Evolutionary conservation across 2,888 invertebrate genomes (phyloP).

Genomic region (Epicampocera succincta): DNA sequence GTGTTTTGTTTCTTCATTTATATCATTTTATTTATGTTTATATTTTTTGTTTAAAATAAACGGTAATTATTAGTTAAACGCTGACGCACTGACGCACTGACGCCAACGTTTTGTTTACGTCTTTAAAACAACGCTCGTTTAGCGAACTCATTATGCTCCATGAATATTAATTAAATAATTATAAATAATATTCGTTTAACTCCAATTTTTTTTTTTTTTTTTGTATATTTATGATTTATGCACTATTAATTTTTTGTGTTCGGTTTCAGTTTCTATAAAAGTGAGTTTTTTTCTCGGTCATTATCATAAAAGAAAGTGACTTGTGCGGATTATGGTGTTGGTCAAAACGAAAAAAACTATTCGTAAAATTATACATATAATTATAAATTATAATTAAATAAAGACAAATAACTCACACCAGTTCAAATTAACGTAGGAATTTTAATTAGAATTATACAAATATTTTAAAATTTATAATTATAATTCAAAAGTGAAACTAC

Average conservation of each 20-base stretch:
- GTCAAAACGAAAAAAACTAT: background rate
- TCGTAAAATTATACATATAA: no score
- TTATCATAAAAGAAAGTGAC: constrained; percentile 58
- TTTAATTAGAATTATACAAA: no score
- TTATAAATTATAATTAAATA: no score
- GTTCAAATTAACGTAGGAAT: no score
- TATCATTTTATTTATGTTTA: background rate
- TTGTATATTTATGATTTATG: constrained; percentile 25
- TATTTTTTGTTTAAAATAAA: background rate
- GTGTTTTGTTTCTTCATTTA: background rate
- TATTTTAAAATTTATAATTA: no score
- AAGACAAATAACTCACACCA: no score
- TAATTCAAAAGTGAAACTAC: no score
- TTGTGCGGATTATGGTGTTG: background rate
- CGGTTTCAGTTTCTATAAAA: constrained; percentile 50
- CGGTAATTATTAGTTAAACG: constrained; percentile 26
- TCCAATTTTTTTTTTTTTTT: constrained; percentile 14
- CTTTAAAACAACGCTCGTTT: background rate
- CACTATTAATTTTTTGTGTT: constrained; percentile 15
- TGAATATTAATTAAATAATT: constrained; percentile 54
- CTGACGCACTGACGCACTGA: constrained; percentile 8
- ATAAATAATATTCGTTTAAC: constrained; percentile 31
- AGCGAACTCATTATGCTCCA: constrained; percentile 41
- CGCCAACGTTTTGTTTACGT: constrained; percentile 11
- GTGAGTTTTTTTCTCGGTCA: constrained; percentile 24